Evolutionary conservation across 2,888 invertebrate species (phyloP).

Genomic region (Spatulosminthurus flaviceps): DNA sequence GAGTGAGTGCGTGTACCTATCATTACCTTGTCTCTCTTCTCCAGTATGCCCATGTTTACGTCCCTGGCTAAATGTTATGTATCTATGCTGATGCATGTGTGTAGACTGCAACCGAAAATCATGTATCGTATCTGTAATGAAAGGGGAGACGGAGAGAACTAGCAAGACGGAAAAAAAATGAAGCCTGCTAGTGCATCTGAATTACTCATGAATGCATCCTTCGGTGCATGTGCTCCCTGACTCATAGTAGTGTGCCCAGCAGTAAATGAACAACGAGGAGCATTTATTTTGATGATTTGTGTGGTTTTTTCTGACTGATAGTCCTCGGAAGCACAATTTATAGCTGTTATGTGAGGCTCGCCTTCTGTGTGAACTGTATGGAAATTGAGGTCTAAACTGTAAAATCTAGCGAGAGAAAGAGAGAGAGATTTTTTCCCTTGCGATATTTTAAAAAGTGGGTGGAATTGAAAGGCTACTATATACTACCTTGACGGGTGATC

Average conservation of each 20-base stretch:
- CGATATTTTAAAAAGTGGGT: too few relatives aligned
- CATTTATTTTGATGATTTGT: too few relatives aligned
- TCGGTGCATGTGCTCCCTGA: neutral
- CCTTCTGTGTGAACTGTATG: too few relatives aligned
- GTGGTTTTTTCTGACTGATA: too few relatives aligned
- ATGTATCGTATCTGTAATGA: neutral
- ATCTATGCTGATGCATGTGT: neutral
- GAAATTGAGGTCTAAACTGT: too few relatives aligned
- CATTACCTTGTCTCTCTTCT: conserved; percentile 6
- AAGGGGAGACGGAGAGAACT: neutral
- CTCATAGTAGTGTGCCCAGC: too few relatives aligned
- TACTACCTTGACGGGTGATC: conserved; percentile 9
- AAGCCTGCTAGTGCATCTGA: conserved; percentile 35
- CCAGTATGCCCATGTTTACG: conserved; percentile 5
- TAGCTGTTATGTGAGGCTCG: too few relatives aligned
- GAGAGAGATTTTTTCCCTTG: too few relatives aligned
- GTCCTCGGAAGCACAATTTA: too few relatives aligned
- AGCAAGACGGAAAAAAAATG: neutral
- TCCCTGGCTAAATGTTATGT: neutral
- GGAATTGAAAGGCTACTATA: too few relatives aligned
- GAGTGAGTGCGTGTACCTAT: neutral
- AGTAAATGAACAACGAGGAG: too few relatives aligned
- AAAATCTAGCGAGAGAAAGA: too few relatives aligned
- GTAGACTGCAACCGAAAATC: neutral
- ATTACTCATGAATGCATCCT: conserved; percentile 21